These are phyloP conservation scores for Amazona ochrocephala DNA, from an alignment of 2,797 vertebrate species.

Conservation along the genomic window DNA sequence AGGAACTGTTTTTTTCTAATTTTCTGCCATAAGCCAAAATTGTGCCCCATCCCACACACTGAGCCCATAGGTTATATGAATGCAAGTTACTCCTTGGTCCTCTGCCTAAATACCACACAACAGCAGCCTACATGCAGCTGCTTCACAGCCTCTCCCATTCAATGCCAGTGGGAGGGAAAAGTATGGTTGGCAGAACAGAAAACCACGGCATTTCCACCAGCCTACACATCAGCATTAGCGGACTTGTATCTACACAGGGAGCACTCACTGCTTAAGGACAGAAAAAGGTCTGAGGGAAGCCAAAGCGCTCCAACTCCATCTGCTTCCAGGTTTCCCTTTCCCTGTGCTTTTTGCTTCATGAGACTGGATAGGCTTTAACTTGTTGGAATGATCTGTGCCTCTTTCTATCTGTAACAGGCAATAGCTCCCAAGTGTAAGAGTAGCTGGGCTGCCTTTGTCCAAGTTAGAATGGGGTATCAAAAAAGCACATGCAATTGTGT, in stretches of 20 bases:
- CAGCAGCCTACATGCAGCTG: not conserved
- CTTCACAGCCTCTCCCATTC: not conserved
- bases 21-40: not conserved
- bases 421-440: not conserved
- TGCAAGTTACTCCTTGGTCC: not conserved
- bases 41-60: not conserved
- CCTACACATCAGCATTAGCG: accelerated
- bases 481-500: not conserved
- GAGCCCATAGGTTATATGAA: not conserved
- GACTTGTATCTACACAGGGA: not conserved
- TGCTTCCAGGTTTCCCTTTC: not conserved
- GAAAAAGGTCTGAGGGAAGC: not conserved
- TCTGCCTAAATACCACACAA: not conserved
- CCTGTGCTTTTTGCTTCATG: not conserved
- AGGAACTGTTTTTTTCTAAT: not conserved
- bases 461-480: not conserved
- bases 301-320: not conserved
- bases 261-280: not conserved
- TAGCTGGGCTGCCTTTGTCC: not conserved
- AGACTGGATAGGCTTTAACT: not conserved
- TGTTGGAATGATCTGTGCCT: not conserved
- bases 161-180: not conserved
- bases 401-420: not conserved
- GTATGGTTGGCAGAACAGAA: not conserved
- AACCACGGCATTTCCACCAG: not conserved